phyloP scores from a whole-genome alignment of 2,797 vertebrate genomes.

The Steatocranus sp. region DNA sequence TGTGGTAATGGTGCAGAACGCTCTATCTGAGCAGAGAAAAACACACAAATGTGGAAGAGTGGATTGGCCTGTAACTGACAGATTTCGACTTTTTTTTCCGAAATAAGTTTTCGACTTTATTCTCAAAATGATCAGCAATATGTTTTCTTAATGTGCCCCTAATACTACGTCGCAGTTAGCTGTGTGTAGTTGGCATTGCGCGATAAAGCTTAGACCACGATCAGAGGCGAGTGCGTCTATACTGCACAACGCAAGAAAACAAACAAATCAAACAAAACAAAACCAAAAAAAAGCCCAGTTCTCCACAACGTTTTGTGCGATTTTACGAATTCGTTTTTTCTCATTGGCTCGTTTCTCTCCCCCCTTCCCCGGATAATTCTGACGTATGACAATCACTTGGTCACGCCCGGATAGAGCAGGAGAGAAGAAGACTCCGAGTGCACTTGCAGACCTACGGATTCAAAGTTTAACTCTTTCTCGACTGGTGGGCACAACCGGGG shows the following conservation, averaged over 20 bases:
- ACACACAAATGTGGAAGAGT: background rate
- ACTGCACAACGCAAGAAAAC: background rate
- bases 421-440: background rate
- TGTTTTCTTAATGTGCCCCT: background rate
- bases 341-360: accelerated
- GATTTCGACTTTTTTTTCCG: background rate
- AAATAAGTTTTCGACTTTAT: background rate
- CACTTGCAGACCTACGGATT: background rate
- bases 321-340: background rate
- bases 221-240: background rate
- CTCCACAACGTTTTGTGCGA: background rate
- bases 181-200: background rate
- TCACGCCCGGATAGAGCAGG: background rate
- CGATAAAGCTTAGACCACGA: background rate
- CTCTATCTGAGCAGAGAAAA: background rate
- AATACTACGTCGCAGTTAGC: background rate
- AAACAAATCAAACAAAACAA: background rate
- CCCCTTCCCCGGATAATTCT: background rate
- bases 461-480: background rate
- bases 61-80: background rate
- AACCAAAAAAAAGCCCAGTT: background rate
- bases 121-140: background rate
- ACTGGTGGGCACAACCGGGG: background rate
- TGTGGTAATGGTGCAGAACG: background rate
- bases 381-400: background rate